Conservation (phyloP, 1,140 invertebrate genomes). For the Hesperophylax magnus region DNA sequence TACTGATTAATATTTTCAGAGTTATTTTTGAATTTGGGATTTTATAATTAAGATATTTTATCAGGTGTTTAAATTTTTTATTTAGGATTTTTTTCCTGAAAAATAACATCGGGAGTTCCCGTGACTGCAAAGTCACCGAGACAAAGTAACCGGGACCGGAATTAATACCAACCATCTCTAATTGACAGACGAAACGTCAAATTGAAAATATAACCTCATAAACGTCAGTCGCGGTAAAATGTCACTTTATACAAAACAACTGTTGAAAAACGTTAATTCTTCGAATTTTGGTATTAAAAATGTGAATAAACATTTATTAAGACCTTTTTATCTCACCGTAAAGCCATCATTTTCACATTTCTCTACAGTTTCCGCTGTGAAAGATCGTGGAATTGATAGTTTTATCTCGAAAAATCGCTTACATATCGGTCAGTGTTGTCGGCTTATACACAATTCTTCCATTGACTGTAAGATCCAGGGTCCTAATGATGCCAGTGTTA, state of each 20-base stretch:
- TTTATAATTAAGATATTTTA: no score
- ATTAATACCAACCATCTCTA: no score
- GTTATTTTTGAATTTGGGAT: no score
- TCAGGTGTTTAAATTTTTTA: no score
- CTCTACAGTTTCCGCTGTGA: neutral
- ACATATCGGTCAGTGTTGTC: neutral
- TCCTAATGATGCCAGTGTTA: conserved; percentile 9
- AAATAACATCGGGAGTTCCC: no score
- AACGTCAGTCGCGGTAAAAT: neutral
- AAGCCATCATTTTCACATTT: neutral
- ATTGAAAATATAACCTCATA: no score
- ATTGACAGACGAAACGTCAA: no score
- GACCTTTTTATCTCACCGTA: neutral
- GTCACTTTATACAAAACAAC: conserved; percentile 17
- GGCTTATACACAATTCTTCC: conserved; percentile 13
- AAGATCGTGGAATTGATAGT: neutral
- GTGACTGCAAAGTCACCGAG: no score
- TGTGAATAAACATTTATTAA: neutral
- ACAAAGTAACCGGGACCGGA: no score
- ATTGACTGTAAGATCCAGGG: conserved; percentile 23
- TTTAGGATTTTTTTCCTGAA: no score
- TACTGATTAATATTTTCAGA: no score
- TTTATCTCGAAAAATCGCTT: neutral
- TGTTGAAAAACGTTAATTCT: neutral
- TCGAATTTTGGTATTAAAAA: neutral